phyloP scores from a whole-genome alignment of 2,888 invertebrate species.

The Orthonevra nobilis region DNA sequence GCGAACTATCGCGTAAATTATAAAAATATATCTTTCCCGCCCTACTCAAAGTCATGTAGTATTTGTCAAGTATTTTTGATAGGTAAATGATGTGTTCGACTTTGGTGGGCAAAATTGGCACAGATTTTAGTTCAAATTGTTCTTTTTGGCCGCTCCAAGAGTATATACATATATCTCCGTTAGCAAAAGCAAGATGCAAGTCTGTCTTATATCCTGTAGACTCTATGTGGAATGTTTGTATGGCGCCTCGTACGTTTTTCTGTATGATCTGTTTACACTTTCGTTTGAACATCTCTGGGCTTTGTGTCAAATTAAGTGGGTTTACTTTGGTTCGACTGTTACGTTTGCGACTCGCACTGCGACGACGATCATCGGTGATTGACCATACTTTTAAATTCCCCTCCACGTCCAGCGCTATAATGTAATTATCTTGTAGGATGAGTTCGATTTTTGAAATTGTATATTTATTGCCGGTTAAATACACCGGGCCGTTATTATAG shows the following conservation, averaged over 20 bases:
- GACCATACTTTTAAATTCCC: constrained; percentile 78
- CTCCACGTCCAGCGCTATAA: constrained; percentile 76
- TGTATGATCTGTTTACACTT: constrained; percentile 71
- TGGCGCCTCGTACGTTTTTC: constrained; percentile 38
- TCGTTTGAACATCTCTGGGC: constrained; percentile 40
- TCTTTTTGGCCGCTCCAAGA: constrained; percentile 73
- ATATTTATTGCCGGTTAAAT: constrained; percentile 72
- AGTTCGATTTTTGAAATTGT: constrained; percentile 74
- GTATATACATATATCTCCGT: constrained; percentile 75
- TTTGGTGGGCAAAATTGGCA: constrained; percentile 47
- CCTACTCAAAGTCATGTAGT: constrained; percentile 74
- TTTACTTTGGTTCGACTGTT: constrained; percentile 71
- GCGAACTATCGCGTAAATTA: constrained; percentile 72
- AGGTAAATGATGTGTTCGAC: constrained; percentile 72
- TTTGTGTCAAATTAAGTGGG: constrained; percentile 59
- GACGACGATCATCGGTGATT: constrained; percentile 73
- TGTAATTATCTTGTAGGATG: constrained; percentile 74
- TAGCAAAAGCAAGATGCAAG: constrained; percentile 74
- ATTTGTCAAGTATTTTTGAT: constrained; percentile 73
- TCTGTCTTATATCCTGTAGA: too few relatives aligned
- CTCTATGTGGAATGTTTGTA: constrained; percentile 72
- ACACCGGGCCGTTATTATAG: constrained; percentile 73
- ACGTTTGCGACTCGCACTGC: constrained; percentile 71
- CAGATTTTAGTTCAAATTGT: constrained; percentile 72
- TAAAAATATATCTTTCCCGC: constrained; percentile 73